Conservation (phyloP, 2,888 invertebrate species). For the Nymphalis urticae region DNA sequence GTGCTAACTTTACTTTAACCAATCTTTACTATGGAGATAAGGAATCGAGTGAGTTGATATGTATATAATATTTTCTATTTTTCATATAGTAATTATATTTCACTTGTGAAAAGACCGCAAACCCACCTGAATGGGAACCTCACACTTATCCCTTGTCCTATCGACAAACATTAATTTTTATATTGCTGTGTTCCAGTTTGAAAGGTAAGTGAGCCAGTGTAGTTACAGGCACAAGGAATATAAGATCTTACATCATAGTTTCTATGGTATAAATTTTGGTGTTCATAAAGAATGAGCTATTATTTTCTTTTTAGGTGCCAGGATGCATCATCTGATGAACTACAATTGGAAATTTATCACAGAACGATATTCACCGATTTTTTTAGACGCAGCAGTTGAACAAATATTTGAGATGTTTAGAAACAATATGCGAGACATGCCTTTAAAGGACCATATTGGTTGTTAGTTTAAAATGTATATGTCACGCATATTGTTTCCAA, state of each 20-base stretch:
- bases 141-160: not conserved
- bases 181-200: too few species aligned
- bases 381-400: not conserved
- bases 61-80: not conserved
- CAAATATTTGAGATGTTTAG: slow-evolving; percentile 1
- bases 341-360: slow-evolving; percentile 25
- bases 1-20: slow-evolving; percentile 6
- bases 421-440: not conserved
- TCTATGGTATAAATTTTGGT: too few species aligned
- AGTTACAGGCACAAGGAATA: too few species aligned
- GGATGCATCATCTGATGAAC: slow-evolving; percentile 17
- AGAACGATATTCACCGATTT: slow-evolving; percentile 9
- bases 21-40: slow-evolving; percentile 30
- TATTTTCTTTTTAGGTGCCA: slow-evolving; percentile 20
- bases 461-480: too few species aligned
- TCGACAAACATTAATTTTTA: not conserved
- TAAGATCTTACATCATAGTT: too few species aligned
- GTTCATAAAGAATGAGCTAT: not conserved
- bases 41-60: slow-evolving; percentile 25
- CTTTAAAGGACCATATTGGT: not conserved
- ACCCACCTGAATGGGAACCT: not conserved
- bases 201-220: too few species aligned
- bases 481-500: too few species aligned
- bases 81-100: not conserved
- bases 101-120: too few species aligned